Percentiles rank a stretch among this genome's conserved stretches.
These are phyloP conservation scores for Leucoptera coffeella DNA, from an alignment of 2,888 invertebrate genomes.

Conservation along the genomic window DNA sequence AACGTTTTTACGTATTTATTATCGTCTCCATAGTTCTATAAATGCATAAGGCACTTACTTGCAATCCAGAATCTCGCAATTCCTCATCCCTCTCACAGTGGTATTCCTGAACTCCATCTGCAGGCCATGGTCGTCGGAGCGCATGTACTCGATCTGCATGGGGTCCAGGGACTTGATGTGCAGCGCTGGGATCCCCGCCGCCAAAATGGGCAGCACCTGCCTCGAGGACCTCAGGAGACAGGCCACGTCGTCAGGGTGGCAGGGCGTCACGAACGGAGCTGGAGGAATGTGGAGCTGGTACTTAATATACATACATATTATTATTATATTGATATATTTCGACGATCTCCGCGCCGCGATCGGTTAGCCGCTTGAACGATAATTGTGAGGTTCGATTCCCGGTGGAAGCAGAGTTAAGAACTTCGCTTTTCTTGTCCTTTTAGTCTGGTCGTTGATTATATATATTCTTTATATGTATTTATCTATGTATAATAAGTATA, in stretches of 20 bases:
- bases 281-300: too few relatives aligned
- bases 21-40: too few relatives aligned
- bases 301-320: too few relatives aligned
- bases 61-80: slow-evolving; percentile 18
- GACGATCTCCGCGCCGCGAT: too few relatives aligned
- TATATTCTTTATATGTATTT: too few relatives aligned
- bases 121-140: slow-evolving; percentile 22
- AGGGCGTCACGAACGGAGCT: slow-evolving; percentile 26
- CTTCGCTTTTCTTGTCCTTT: too few relatives aligned
- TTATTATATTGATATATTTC: too few relatives aligned
- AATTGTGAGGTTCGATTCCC: too few relatives aligned
- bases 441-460: too few relatives aligned
- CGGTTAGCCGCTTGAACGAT: too few relatives aligned
- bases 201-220: slow-evolving; percentile 17
- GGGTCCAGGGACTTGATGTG: slow-evolving; percentile 24
- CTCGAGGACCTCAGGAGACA: slow-evolving; percentile 23
- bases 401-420: too few relatives aligned
- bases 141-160: slow-evolving; percentile 17
- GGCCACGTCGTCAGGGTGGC: slow-evolving; percentile 13
- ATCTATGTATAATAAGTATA: too few relatives aligned
- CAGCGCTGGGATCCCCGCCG: slow-evolving; percentile 21
- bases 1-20: neutral
- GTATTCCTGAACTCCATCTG: slow-evolving; percentile 28
- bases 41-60: slow-evolving; percentile 15
- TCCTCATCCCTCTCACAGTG: slow-evolving; percentile 20